Percentiles rank a stretch among this genome's conserved stretches.
Evolutionary conservation across 2,797 vertebrate species (phyloP).

Genomic region (Gallinago nigripennis): DNA sequence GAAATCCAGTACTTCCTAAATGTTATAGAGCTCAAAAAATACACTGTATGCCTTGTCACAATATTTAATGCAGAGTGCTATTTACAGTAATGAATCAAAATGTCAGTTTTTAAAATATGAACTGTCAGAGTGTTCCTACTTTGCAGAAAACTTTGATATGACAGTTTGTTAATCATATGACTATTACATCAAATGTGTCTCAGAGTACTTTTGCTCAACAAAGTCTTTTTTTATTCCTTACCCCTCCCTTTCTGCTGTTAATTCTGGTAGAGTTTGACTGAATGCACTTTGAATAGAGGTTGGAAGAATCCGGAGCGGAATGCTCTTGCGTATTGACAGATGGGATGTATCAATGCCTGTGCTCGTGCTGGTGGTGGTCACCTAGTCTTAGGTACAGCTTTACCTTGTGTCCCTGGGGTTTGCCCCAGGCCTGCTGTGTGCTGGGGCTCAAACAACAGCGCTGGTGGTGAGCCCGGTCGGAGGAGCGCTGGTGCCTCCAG

Average conservation of each 20-base stretch:
- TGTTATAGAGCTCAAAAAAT: conserved; percentile 63
- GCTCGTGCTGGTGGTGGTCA: not conserved
- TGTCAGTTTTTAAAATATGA: conserved; percentile 84
- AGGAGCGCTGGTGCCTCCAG: not conserved
- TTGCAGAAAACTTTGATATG: conserved; percentile 79
- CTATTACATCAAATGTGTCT: conserved; percentile 75
- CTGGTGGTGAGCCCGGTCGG: not conserved
- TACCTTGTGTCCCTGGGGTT: not conserved
- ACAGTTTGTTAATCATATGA: conserved; percentile 82
- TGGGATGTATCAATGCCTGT: not conserved
- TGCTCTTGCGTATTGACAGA: not conserved
- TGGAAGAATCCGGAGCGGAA: not conserved
- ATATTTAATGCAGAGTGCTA: conserved; percentile 81
- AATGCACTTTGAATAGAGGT: not conserved
- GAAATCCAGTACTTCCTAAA: conserved; percentile 57
- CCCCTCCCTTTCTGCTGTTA: conserved; percentile 15
- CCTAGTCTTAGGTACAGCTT: not conserved
- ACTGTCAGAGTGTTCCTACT: conserved; percentile 81
- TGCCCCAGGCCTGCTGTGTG: not conserved
- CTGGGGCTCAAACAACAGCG: not conserved
- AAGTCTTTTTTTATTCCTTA: conserved; percentile 59
- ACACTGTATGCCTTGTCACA: conserved; percentile 78
- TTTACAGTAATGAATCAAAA: conserved; percentile 85
- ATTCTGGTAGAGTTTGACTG: conserved; percentile 47
- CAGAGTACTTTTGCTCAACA: conserved; percentile 53